Evolutionary conservation across 2,888 invertebrate genomes (phyloP), one percentile per base, ranked within the genome.

Genomic region (Invenusta paracnida): DNA sequence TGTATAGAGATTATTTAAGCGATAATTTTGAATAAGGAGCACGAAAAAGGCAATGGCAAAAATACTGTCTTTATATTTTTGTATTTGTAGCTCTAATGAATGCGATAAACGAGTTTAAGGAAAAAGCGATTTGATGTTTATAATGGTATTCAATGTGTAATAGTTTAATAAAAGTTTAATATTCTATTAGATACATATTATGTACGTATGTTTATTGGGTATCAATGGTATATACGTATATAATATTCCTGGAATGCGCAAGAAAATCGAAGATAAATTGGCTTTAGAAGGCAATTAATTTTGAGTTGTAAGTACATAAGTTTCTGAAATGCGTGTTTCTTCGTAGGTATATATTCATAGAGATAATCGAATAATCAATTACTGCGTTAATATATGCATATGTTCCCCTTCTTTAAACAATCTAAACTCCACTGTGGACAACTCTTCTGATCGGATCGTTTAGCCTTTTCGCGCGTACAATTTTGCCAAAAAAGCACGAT

Each of bases 231-330:
- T 48, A 73, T 73, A 73, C 27, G 27, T 73, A 73, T 23, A 73
- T 73, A 17, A 5, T 73, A 23, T 23, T 23, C 11, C 2, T 73
- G 73, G 73, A 73, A 73, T 73, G 73, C 73, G 73, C 73, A 73
- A 73, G 73, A 73, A 73, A 73, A 73, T 25, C 27, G 73, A 73
- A 13, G 17, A 73, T 73, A 73, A 73, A 73, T 23, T 23, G 73
- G 73, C 27, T 73, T 13, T 73, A 73, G 27, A 73, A 73, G 73
- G 73, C 73, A 73, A 73, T 73, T 23, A 73, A 73, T 2, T 73
- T 73, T 73, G 5, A 13, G 73, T 5, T 73, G 23, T 73, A 23
- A 5, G 25, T 73, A 23, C 23, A 25, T 73, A 73, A 73, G 73
- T 73, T 5, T 23, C 5, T 73, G 73, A 73, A 73, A 73, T 73